Base-by-base conservation (phyloP, 2,113 vertebrate genomes). In the Silurus asotus region DNA sequence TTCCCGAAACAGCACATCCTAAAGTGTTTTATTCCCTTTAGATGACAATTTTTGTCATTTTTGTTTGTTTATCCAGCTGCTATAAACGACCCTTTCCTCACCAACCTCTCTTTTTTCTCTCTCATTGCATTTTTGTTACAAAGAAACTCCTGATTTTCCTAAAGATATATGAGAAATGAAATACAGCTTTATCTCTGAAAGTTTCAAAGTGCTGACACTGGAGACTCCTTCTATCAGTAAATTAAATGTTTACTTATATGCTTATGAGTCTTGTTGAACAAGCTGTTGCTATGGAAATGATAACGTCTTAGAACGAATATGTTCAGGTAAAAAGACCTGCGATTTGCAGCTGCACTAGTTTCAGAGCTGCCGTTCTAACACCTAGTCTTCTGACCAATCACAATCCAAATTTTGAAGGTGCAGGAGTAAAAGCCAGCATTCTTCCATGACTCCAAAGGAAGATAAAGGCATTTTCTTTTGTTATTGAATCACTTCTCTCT, bases 401-500 rank as follows among this genome's bases (percentile, higher is more conserved):
- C 9, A n/a, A 53, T 75, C 72, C 19, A 23, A 9, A 11, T 5
- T 8, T 23, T 10, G 5, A 0, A 45, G 23, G 7, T 10, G 7
- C 69, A 0, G 45, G 5, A 4, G 19, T 51, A 6, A 75, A 75
- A 49, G 1, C 13, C 7, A 11, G 1, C 49, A 25, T 55, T 55
- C 51, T 15, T 25, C 51, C 23, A 19, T 7, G 28, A n/a, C 10
- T 23, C 11, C 4, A 11, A 14, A 90, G 91, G 82, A 56, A 87
- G 90, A 90, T 91, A 90, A 93, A 92, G 88, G 85, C 84, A 74
- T 91, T 91, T 37, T 37, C n/a, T 37, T 37, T 91, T 93, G 88
- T 92, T 93, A 91, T 88, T 83, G 86, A 86, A 84, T 84, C 86
- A 87, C 81, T 90, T 93, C 90, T 90, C 28, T 85, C 89, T 89